A percentile compares a stretch with the other conserved stretches of the same genome.
phyloP scores from a whole-genome alignment of 1,140 invertebrate species.

The Telenomus remus region DNA sequence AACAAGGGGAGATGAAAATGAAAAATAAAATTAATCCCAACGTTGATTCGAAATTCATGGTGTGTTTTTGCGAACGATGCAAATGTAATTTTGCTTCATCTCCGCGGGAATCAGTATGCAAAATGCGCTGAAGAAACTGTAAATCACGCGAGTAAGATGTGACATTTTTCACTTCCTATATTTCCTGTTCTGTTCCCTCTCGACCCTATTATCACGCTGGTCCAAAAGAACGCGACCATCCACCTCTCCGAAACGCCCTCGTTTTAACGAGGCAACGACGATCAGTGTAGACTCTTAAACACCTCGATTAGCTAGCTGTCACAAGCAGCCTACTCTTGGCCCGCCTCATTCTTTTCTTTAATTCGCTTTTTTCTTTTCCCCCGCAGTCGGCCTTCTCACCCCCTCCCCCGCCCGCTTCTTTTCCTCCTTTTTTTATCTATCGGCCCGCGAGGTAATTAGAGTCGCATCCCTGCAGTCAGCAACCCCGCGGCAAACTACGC shows the following conservation, averaged over 20 bases:
- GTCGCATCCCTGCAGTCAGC: constrained; percentile 72
- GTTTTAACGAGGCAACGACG: constrained; percentile 74
- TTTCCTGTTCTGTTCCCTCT: constrained; percentile 59
- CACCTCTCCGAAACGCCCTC: constrained; percentile 62
- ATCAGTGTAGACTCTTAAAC: constrained; percentile 76
- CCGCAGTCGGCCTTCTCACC: background rate
- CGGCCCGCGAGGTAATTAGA: constrained; percentile 73
- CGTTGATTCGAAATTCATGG: constrained; percentile 7
- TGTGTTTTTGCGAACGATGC: constrained; percentile 22
- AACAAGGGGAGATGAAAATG: background rate
- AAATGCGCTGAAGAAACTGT: constrained; percentile 55
- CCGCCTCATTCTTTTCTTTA: constrained; percentile 76
- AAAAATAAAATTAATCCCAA: background rate
- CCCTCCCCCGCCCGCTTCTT: constrained; percentile 5
- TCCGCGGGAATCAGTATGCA: constrained; percentile 54
- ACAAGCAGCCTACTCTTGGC: constrained; percentile 72
- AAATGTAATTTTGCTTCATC: constrained; percentile 47
- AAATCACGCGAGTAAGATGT: constrained; percentile 62
- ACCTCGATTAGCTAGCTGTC: constrained; percentile 76
- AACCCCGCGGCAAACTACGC: constrained; percentile 47
- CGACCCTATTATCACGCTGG: constrained; percentile 66
- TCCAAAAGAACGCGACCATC: constrained; percentile 64
- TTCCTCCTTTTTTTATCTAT: constrained; percentile 65
- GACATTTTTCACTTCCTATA: constrained; percentile 63
- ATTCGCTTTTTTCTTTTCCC: constrained; percentile 69